Conservation (phyloP, 1,140 invertebrate genomes). For the Brachionus sp. region DNA sequence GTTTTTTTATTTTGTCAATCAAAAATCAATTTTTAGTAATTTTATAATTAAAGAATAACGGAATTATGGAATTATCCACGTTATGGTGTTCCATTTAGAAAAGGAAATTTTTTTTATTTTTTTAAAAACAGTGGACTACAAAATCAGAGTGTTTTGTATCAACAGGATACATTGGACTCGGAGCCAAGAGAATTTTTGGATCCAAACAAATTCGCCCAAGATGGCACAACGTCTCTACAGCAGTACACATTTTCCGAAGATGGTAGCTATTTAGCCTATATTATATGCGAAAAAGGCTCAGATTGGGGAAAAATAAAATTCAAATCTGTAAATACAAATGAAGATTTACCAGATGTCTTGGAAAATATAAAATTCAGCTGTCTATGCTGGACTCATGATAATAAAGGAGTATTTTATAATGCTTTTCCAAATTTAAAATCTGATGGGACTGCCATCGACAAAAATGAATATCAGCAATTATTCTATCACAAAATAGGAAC, state of each 20-base stretch:
- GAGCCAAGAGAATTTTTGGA: conserved; percentile 87
- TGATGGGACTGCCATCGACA: conserved; percentile 83
- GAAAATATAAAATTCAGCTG: conserved; percentile 85
- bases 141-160: conserved; percentile 91
- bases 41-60: conserved; percentile 65
- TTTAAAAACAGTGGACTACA: conserved; percentile 90
- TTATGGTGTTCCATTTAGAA: conserved; percentile 77
- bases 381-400: conserved; percentile 89
- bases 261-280: conserved; percentile 83
- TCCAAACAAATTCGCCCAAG: conserved; percentile 83
- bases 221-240: conserved; percentile 83
- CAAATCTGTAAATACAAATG: conserved; percentile 67
- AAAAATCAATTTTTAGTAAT: background rate
- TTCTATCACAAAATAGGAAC: conserved; percentile 87
- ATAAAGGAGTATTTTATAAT: conserved; percentile 90
- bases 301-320: conserved; percentile 46
- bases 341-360: conserved; percentile 76
- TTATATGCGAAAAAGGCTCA: conserved; percentile 66
- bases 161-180: conserved; percentile 74
- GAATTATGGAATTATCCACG: conserved; percentile 94
- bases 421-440: conserved; percentile 74
- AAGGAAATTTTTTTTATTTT: conserved; percentile 84
- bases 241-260: conserved; percentile 80
- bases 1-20: background rate
- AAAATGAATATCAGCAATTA: conserved; percentile 83